Base-by-base conservation (phyloP, 2,888 invertebrate species). In the Eremobia ochroleuca region DNA sequence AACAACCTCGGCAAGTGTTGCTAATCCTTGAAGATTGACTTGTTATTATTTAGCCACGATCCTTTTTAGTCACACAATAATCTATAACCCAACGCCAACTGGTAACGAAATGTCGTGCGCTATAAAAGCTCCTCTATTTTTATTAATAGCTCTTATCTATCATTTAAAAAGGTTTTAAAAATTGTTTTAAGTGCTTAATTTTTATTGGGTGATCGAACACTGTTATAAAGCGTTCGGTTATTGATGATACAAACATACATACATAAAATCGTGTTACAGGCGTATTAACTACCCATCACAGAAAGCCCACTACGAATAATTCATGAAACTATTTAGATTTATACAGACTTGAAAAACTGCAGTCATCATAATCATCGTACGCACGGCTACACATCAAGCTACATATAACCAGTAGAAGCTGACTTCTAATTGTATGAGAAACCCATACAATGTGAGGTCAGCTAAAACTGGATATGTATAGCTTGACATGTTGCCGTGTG, bases 101-200 rank as follows among this genome's bases (percentile, higher is more conserved):
- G 21, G 4, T 11, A n/a, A 37, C 0, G 28, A 58, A 58, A 31
- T 67, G 40, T 89, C 88, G 85, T 81, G 18, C 13, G 15, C 28
- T 78, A 13, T 85, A 87, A 89, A 85, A 31, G 28, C 58, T 37
- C 2, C n/a, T 49, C 1, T 15, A 31, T 66, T 74, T 76, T 77
- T 55, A 87, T 88, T 83, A 85, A 86, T 81, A 81, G 82, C 85
- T 83, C 82, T 89, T 90, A 90, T 90, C 90, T 89, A 86, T 85
- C 81, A 86, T 83, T 90, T 90, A 65, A 91, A 88, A 90, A 84
- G 85, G 87, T 87, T 83, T 85, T 77, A 80, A 88, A 88, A 86
- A 79, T 86, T 86, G n/a, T 82, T 79, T 80, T 87, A 85, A 89
- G 89, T 87, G 88, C 85, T 84, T 87, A 86, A 88, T 84, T 75